Percentiles rank a stretch among this genome's conserved stretches.
Conservation (phyloP, 2,888 invertebrate genomes). For the Callinectes sapidus region DNA sequence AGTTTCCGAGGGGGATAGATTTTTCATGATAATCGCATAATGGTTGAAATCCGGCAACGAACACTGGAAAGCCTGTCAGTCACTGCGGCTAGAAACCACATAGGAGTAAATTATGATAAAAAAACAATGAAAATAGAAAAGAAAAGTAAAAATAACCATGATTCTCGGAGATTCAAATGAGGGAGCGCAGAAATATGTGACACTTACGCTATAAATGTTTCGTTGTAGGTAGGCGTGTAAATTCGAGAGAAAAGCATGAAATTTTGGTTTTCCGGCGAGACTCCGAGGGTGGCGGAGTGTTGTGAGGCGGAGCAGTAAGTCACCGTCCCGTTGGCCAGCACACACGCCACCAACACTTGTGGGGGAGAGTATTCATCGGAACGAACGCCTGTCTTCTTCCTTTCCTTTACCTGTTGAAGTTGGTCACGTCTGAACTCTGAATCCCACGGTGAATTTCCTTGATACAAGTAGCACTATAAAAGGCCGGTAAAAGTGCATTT, state of each 20-base stretch:
- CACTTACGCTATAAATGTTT: background rate
- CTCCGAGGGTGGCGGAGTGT: background rate
- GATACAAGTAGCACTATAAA: background rate
- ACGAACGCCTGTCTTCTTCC: background rate
- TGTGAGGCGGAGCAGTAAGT: background rate
- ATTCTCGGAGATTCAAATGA: background rate
- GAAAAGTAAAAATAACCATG: no score
- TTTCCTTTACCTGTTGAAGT: background rate
- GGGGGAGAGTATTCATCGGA: background rate
- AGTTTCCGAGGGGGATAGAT: background rate
- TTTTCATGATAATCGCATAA: background rate
- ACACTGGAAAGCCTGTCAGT: background rate
- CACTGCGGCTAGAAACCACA: background rate
- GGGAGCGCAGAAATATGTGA: background rate
- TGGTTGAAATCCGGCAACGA: background rate
- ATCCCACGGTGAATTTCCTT: background rate
- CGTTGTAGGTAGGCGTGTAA: background rate
- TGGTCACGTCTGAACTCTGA: background rate
- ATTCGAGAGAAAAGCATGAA: background rate
- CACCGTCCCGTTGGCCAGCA: background rate
- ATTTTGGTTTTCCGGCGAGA: background rate
- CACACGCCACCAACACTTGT: background rate
- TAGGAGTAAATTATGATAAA: background rate
- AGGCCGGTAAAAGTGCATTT: background rate
- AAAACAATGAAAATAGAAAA: no score